Conservation (phyloP, 2,797 vertebrate genomes). For the Sylvilagus floridanus region DNA sequence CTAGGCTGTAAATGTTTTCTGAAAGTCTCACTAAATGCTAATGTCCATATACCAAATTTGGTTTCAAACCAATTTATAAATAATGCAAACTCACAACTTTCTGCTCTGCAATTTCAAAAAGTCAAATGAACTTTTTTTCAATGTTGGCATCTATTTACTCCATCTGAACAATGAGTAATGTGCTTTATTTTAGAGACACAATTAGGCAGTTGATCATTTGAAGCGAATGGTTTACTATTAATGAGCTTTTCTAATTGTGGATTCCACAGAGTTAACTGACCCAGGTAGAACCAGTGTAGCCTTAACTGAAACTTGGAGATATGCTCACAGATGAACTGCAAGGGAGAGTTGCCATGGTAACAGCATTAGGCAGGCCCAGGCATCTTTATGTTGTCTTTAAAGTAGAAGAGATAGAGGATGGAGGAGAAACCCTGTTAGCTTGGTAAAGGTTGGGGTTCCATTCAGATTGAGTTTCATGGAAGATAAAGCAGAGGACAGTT, state of each 20-base stretch:
- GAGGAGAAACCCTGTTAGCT: conserved; percentile 35
- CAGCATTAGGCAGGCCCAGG: conserved; percentile 24
- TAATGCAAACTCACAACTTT: conserved; percentile 43
- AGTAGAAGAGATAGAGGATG: conserved; percentile 42
- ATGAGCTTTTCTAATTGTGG: conserved; percentile 60
- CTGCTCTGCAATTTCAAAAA: conserved; percentile 57
- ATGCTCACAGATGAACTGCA: conserved; percentile 52
- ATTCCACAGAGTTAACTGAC: conserved; percentile 59
- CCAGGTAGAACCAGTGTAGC: conserved; percentile 33
- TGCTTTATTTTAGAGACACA: conserved; percentile 49
- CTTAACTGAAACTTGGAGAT: conserved; percentile 56
- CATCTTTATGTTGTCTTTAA: conserved; percentile 66
- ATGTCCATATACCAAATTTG: background rate
- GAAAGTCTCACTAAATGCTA: conserved; percentile 9
- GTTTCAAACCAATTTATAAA: conserved; percentile 43
- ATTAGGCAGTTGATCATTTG: conserved; percentile 53
- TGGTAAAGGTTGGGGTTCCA: conserved; percentile 57
- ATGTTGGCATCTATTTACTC: conserved; percentile 43
- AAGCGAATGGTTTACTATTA: conserved; percentile 66
- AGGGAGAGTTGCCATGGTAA: conserved; percentile 64
- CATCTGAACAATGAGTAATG: conserved; percentile 30
- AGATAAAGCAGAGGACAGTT: background rate
- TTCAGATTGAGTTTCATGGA: conserved; percentile 31
- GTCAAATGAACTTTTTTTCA: conserved; percentile 68
- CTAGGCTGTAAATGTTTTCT: conserved; percentile 41